A percentile compares a stretch with the other conserved stretches of the same genome.
Evolutionary conservation across 2,797 vertebrate genomes (phyloP).

Genomic region (Anguilla megastoma): DNA sequence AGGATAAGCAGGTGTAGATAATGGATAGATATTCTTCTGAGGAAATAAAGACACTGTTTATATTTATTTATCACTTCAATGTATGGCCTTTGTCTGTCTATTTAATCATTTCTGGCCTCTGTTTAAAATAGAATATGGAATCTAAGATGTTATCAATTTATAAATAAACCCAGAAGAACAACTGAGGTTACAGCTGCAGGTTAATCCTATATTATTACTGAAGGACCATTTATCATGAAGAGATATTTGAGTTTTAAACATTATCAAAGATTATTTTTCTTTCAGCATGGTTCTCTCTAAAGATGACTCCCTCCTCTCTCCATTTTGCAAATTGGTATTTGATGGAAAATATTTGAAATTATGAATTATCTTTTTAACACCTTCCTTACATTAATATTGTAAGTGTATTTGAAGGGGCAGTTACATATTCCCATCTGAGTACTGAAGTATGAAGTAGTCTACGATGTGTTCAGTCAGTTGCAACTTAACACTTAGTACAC

Average conservation of each 20-base stretch:
- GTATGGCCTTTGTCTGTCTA: constrained; percentile 39
- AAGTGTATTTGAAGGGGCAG: neutral
- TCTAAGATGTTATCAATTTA: constrained; percentile 41
- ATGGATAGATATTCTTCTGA: neutral
- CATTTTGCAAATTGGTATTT: neutral
- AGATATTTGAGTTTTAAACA: constrained; percentile 12
- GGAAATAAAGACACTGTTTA: neutral
- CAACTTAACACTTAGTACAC: neutral
- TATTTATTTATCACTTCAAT: constrained; percentile 18
- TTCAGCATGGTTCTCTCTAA: neutral
- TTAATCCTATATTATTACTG: constrained; percentile 18
- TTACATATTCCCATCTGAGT: neutral
- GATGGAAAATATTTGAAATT: neutral
- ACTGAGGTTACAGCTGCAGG: constrained; percentile 37
- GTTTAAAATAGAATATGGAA: constrained; percentile 36
- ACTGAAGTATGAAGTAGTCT: neutral
- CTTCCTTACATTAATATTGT: neutral
- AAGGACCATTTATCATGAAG: constrained; percentile 22
- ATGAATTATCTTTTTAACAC: neutral
- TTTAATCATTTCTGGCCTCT: constrained; percentile 36
- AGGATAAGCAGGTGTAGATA: no score
- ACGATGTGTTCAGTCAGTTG: neutral
- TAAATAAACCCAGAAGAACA: constrained; percentile 4
- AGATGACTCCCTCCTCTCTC: neutral
- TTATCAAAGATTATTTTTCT: constrained; percentile 6